phyloP scores from a whole-genome alignment of 2,113 vertebrate species.

The Chlorocebus sabaeus region DNA sequence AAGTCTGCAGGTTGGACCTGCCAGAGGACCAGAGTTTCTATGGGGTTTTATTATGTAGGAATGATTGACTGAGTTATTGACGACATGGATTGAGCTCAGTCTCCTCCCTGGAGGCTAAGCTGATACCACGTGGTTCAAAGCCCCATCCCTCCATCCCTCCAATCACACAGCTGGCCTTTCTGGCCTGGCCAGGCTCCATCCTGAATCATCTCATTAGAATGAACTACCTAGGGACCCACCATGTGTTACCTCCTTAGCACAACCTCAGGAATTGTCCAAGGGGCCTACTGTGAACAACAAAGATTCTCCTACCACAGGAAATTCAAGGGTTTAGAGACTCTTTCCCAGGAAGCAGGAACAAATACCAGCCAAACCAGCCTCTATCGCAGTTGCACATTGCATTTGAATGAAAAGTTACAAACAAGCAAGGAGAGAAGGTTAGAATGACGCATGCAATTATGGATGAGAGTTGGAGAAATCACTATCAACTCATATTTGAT shows the following conservation, averaged over 20 bases:
- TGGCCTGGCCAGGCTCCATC: neutral
- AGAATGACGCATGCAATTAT: neutral
- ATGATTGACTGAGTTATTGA: neutral
- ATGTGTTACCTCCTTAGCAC: neutral
- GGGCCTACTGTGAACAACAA: neutral
- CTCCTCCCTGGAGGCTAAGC: no score
- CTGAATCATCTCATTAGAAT: neutral
- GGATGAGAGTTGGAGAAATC: neutral
- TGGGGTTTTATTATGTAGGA: neutral
- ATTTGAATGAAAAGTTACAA: no score
- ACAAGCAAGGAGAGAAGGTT: neutral
- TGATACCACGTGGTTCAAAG: neutral
- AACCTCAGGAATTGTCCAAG: neutral
- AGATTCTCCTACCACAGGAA: neutral
- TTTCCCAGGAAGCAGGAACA: neutral
- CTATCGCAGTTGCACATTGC: neutral
- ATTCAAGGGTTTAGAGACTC: neutral
- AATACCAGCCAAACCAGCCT: neutral
- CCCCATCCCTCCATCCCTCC: neutral
- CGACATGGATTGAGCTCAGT: neutral
- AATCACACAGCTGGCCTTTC: neutral
- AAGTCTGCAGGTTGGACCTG: no score
- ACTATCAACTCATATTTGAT: neutral
- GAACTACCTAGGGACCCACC: neutral
- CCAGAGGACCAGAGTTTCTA: neutral